Evolutionary conservation across 1,140 invertebrate species (phyloP).

Genomic region (Drosophila saltans): DNA sequence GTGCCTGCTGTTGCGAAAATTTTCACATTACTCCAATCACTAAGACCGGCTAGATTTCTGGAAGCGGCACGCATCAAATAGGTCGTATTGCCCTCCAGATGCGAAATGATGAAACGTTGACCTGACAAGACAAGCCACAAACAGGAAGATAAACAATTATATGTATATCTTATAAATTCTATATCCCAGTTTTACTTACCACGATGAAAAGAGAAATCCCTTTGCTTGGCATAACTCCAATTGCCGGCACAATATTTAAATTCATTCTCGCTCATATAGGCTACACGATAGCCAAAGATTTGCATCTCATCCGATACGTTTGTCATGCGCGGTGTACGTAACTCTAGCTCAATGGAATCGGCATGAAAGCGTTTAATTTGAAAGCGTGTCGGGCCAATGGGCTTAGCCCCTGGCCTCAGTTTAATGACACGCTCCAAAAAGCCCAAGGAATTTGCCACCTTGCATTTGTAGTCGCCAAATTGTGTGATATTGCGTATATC

Average conservation of each 20-base stretch:
- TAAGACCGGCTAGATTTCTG: constrained; percentile 82
- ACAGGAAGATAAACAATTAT: not conserved
- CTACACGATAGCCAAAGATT: constrained; percentile 77
- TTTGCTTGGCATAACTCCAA: constrained; percentile 77
- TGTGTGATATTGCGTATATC: constrained; percentile 82
- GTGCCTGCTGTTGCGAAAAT: constrained; percentile 65
- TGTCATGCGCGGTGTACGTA: constrained; percentile 64
- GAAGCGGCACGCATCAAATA: constrained; percentile 83
- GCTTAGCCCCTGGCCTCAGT: constrained; percentile 84
- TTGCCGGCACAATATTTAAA: constrained; percentile 74
- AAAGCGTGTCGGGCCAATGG: constrained; percentile 81
- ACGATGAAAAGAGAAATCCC: constrained; percentile 72
- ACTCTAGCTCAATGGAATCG: constrained; percentile 82
- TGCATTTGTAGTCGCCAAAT: constrained; percentile 86
- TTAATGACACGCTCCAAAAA: constrained; percentile 84
- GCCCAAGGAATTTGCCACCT: constrained; percentile 85
- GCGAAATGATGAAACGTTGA: constrained; percentile 73
- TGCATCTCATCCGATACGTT: constrained; percentile 78
- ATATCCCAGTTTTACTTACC: constrained; percentile 46
- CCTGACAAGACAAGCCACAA: constrained; percentile 44
- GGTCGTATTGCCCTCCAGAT: constrained; percentile 75
- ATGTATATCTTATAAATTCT: not conserved
- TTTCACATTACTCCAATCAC: constrained; percentile 76
- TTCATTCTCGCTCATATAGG: constrained; percentile 73
- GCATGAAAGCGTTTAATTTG: constrained; percentile 74